A percentile compares a stretch with the other conserved stretches of the same genome.
Evolutionary conservation across 2,888 invertebrate genomes (phyloP).

Genomic region (Pheosia gnoma): DNA sequence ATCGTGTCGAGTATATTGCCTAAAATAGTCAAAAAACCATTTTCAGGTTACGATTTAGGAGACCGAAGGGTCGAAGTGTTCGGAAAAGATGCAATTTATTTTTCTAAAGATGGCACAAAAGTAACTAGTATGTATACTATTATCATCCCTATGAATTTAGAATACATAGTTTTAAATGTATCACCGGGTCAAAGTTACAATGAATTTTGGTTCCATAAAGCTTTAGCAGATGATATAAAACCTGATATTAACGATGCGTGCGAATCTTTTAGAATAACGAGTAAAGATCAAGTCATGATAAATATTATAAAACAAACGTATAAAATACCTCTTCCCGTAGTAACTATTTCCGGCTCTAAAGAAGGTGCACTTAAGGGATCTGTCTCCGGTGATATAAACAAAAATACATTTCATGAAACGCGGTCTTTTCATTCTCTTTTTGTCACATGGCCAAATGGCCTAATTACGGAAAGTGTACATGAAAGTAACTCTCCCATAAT

Average conservation of each 20-base stretch:
- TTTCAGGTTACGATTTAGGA: conserved; percentile 70
- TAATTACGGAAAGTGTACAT: conserved; percentile 69
- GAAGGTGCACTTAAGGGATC: conserved; percentile 30
- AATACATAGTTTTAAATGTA: conserved; percentile 63
- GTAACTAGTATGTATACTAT: conserved; percentile 61
- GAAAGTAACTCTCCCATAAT: conserved; percentile 58
- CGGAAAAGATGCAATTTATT: conserved; percentile 69
- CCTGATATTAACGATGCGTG: conserved; percentile 49
- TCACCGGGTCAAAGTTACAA: conserved; percentile 62
- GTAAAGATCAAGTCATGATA: conserved; percentile 64
- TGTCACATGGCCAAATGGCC: conserved; percentile 76
- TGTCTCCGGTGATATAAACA: conserved; percentile 25
- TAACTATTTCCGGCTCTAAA: conserved; percentile 32
- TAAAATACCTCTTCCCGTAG: conserved; percentile 34
- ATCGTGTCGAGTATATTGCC: conserved; percentile 25
- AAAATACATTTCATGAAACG: conserved; percentile 32
- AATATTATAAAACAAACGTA: conserved; percentile 65
- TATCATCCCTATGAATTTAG: conserved; percentile 68
- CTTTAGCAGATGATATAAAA: conserved; percentile 53
- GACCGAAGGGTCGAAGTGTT: conserved; percentile 74
- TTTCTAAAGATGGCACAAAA: conserved; percentile 71
- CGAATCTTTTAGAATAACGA: conserved; percentile 69
- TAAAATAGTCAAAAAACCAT: conserved; percentile 50
- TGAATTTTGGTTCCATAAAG: conserved; percentile 71
- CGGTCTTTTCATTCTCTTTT: conserved; percentile 59